phyloP scores from a whole-genome alignment of 2,113 vertebrate species.

The Micronisus gabar region DNA sequence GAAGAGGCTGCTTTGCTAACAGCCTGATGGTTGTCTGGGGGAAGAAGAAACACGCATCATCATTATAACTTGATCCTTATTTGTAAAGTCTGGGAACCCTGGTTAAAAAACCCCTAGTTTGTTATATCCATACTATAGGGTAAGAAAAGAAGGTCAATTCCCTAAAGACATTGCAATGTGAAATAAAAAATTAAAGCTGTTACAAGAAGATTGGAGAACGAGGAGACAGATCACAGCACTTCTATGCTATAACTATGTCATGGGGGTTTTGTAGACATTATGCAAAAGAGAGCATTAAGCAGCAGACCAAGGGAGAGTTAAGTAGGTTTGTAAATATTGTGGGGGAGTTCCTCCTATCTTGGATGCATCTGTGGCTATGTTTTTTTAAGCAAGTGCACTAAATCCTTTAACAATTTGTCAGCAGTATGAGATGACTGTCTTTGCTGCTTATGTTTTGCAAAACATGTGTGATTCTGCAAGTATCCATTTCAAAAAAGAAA shows the following conservation, averaged over 20 bases:
- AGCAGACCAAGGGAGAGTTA: not conserved
- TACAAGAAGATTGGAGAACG: not conserved
- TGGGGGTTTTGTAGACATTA: not conserved
- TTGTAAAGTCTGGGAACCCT: not conserved
- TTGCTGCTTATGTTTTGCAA: not conserved
- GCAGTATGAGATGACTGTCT: not conserved
- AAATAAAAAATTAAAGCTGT: not conserved
- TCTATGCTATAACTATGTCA: not conserved
- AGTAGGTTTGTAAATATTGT: not conserved
- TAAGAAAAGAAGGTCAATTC: not conserved
- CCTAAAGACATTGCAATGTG: not conserved
- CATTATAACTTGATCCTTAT: not conserved
- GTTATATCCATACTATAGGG: not conserved
- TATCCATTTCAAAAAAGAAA: not conserved
- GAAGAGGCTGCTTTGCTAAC: not conserved
- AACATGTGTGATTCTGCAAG: not conserved
- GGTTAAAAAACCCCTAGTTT: not conserved
- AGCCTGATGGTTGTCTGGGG: not conserved
- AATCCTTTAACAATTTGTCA: not conserved
- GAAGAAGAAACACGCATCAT: not conserved
- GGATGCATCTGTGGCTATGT: not conserved
- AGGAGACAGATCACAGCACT: not conserved
- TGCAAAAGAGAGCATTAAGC: not conserved
- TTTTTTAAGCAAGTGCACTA: not conserved
- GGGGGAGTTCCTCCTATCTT: not conserved